A percentile compares a stretch with the other conserved stretches of the same genome.
Evolutionary conservation across 1,140 invertebrate genomes (phyloP).

Genomic region (Galleria mellonella): DNA sequence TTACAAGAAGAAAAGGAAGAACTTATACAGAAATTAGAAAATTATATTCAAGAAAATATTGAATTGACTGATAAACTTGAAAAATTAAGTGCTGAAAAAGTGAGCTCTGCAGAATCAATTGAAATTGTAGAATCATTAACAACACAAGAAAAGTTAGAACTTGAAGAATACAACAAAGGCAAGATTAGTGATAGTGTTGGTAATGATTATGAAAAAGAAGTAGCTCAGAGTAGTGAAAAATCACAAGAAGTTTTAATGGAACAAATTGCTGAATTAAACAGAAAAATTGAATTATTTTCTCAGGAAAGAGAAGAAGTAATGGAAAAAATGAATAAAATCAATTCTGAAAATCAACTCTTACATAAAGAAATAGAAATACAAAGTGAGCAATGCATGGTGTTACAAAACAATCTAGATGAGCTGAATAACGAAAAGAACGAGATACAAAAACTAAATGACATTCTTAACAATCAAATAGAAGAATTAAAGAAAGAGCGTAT

Average conservation of each 20-base stretch:
- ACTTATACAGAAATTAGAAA: slow-evolving; percentile 75
- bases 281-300: slow-evolving; percentile 80
- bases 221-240: slow-evolving; percentile 61
- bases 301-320: slow-evolving; percentile 80
- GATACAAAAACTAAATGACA: slow-evolving; percentile 52
- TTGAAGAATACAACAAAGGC: slow-evolving; percentile 73
- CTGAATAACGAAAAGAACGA: slow-evolving; percentile 76
- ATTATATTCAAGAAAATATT: slow-evolving; percentile 80
- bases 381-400: slow-evolving; percentile 71
- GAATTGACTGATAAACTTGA: slow-evolving; percentile 80
- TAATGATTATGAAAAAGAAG: slow-evolving; percentile 18
- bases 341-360: slow-evolving; percentile 77
- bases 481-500: slow-evolving; percentile 54
- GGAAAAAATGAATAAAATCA: slow-evolving; percentile 79
- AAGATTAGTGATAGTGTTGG: slow-evolving; percentile 17
- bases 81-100: slow-evolving; percentile 79
- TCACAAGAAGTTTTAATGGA: slow-evolving; percentile 72
- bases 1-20: slow-evolving; percentile 76
- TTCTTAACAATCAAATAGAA: slow-evolving; percentile 60
- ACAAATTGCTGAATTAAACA: slow-evolving; percentile 77
- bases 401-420: slow-evolving; percentile 72
- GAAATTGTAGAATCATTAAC: slow-evolving; percentile 81
- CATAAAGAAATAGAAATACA: slow-evolving; percentile 73
- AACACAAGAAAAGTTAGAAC: slow-evolving; percentile 77
- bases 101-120: slow-evolving; percentile 80